phyloP scores from a whole-genome alignment of 2,113 vertebrate species.

The Laterallus jamaicensis region DNA sequence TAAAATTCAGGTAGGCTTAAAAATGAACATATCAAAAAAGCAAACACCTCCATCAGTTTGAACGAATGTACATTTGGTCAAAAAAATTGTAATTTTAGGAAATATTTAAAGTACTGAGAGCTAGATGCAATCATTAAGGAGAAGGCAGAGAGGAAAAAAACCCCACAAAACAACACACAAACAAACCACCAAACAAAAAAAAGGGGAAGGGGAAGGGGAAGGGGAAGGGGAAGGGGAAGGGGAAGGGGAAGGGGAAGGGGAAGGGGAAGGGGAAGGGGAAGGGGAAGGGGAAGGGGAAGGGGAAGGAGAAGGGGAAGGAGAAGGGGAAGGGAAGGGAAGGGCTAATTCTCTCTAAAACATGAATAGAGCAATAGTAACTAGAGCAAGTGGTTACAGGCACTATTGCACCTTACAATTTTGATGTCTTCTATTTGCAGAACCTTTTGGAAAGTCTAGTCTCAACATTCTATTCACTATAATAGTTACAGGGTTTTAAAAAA shows the following conservation, averaged over 20 bases:
- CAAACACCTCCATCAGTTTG: background rate
- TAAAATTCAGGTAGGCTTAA: background rate
- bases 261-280: too few species aligned
- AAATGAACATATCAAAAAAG: background rate
- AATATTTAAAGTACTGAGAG: background rate
- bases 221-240: too few species aligned
- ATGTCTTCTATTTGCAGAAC: background rate
- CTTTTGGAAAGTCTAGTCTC: background rate
- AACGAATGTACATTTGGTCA: background rate
- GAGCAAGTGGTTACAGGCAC: background rate
- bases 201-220: too few species aligned
- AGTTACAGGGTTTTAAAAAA: background rate
- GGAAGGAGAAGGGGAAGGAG: too few species aligned
- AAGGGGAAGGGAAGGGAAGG: too few species aligned
- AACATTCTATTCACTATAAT: background rate
- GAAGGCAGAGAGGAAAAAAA: too few species aligned
- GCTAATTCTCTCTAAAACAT: background rate
- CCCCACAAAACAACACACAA: too few species aligned
- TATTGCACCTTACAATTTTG: background rate
- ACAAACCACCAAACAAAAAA: too few species aligned
- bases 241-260: too few species aligned
- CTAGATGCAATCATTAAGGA: background rate
- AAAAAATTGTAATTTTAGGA: background rate
- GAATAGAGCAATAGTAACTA: background rate
- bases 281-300: too few species aligned